Evolutionary conservation across 1,140 invertebrate species (phyloP).

Genomic region (Triops cancriformis): DNA sequence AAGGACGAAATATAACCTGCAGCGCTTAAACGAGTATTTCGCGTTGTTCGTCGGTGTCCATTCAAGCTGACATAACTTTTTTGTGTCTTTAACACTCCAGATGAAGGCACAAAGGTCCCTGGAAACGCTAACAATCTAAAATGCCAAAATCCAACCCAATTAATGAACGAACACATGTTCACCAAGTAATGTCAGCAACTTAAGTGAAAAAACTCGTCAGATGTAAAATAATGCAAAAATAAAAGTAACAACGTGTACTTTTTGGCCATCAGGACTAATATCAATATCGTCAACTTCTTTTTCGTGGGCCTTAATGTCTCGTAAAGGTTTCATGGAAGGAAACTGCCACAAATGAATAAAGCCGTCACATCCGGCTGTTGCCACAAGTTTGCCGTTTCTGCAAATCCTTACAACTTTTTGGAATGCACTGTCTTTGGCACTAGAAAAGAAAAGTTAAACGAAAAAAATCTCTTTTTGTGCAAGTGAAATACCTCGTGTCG

Average conservation of each 20-base stretch:
- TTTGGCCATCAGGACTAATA: slow-evolving; percentile 59
- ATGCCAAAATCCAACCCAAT: slow-evolving; percentile 17
- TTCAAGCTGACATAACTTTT: slow-evolving; percentile 55
- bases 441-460: slow-evolving; percentile 32
- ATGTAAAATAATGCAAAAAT: too few relatives aligned
- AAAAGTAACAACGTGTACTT: background rate
- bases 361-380: slow-evolving; percentile 85
- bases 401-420: slow-evolving; percentile 80
- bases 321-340: slow-evolving; percentile 59
- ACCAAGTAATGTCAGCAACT: too few relatives aligned
- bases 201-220: too few relatives aligned
- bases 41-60: slow-evolving; percentile 60
- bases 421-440: slow-evolving; percentile 56
- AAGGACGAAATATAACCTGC: slow-evolving; percentile 47
- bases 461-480: slow-evolving; percentile 29
- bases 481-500: slow-evolving; percentile 54
- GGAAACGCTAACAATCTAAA: slow-evolving; percentile 66
- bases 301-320: slow-evolving; percentile 60
- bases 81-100: slow-evolving; percentile 61
- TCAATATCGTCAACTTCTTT: slow-evolving; percentile 88
- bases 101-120: slow-evolving; percentile 74
- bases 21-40: slow-evolving; percentile 75
- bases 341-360: slow-evolving; percentile 79
- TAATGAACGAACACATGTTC: too few relatives aligned
- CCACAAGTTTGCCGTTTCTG: slow-evolving; percentile 63